Conservation (phyloP, 1,140 invertebrate species). For the Gonioctena quinquepunctata region DNA sequence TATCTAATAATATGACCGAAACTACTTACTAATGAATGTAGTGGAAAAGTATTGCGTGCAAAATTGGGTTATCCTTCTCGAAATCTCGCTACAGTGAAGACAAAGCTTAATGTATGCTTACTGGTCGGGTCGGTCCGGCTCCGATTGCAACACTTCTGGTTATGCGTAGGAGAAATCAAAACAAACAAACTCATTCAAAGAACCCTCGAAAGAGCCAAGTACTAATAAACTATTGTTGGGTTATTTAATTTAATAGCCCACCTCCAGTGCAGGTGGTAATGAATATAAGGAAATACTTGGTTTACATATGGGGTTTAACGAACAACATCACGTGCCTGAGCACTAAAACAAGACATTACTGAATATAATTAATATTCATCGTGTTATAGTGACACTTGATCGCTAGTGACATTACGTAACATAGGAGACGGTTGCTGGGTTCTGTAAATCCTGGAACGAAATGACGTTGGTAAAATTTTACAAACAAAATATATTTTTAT, state of each 20-base stretch:
- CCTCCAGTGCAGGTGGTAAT: not conserved
- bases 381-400: not conserved
- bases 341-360: slow-evolving; percentile 6
- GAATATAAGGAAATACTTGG: slow-evolving; percentile 3
- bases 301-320: not conserved
- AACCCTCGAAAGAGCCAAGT: not conserved
- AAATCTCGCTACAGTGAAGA: no score
- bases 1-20: no score
- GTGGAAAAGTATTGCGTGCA: no score
- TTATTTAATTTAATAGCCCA: not conserved
- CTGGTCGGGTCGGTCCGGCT: no score
- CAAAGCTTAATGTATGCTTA: no score
- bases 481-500: no score
- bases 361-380: not conserved
- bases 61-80: no score
- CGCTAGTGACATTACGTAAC: not conserved
- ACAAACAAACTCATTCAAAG: not conserved
- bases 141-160: not conserved
- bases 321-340: not conserved
- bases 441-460: no score
- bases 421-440: not conserved
- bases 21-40: no score
- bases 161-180: slow-evolving; percentile 1
- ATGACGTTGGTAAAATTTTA: no score
- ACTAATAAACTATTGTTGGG: slow-evolving; percentile 1